A percentile compares a stretch with the other conserved stretches of the same genome.
Evolutionary conservation across 2,797 vertebrate species (phyloP).

Genomic region (Parambassis ranga): DNA sequence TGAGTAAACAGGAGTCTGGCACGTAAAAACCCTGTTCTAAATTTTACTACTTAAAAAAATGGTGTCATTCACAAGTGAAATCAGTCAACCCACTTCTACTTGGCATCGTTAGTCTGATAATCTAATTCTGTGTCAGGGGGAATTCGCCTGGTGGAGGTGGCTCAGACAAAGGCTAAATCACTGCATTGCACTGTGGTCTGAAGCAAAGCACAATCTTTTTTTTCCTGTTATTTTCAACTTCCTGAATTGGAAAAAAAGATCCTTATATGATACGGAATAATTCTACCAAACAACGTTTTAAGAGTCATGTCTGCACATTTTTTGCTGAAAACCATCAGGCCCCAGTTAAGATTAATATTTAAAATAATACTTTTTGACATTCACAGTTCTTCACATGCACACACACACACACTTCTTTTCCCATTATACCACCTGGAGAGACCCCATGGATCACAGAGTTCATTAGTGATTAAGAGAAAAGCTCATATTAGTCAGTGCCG

Average conservation of each 20-base stretch:
- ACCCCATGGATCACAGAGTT: conserved; percentile 35
- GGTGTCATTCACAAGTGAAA: conserved; percentile 67
- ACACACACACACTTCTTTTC: background rate
- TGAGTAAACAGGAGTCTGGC: conserved; percentile 56
- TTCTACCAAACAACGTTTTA: too few relatives aligned
- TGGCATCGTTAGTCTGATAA: conserved; percentile 42
- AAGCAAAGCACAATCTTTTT: too few relatives aligned
- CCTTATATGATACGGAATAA: too few relatives aligned
- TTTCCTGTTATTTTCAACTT: too few relatives aligned
- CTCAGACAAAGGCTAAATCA: conserved; percentile 1
- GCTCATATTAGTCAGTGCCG: conserved; percentile 32
- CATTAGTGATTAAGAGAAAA: conserved; percentile 47
- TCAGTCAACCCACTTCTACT: conserved; percentile 69
- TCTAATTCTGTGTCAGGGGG: conserved; percentile 45
- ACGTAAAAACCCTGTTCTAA: conserved; percentile 50
- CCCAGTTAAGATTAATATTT: background rate
- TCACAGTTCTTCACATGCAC: background rate
- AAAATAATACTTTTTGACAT: background rate
- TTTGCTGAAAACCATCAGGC: background rate
- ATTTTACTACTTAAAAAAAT: conserved; percentile 58
- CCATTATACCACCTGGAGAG: conserved; percentile 25
- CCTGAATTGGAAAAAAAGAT: too few relatives aligned
- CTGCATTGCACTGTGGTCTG: too few relatives aligned
- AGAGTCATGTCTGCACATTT: too few relatives aligned
- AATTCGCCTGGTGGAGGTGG: conserved; percentile 14